Base-by-base conservation (phyloP, 2,113 vertebrate genomes). In the Merops nubicus region DNA sequence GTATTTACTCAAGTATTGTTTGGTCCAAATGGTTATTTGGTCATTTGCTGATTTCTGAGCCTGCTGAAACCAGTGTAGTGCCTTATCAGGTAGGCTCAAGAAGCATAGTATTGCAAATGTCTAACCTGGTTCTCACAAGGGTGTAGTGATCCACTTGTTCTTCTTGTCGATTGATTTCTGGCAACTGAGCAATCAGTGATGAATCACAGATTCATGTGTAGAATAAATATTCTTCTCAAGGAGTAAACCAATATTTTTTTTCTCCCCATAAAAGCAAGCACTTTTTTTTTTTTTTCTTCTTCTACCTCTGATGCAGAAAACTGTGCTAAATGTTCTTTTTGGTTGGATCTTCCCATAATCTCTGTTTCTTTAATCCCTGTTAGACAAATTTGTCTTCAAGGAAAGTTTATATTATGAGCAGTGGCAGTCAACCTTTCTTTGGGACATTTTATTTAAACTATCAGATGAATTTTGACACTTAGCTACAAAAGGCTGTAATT, bases 1-100 rank as follows among this genome's bases (percentile, higher is more conserved):
- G 57, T 89, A 19, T 87, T 72, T 85, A n/a, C 73, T 85, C 22
- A 54, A 26, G 22, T 86, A 28, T 53, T 80, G 15, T 73, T 86
- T 90, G 48, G 25, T 62, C 72, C 38, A 74, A 38, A 23, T 84
- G 25, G 15, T 81, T 65, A 21, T 69, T 90, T 79, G n/a, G 21
- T 85, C 89, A 69, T 74, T 94, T 94, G 72, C 79, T 92, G n/a
- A 45, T 94, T 91, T 84, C 65, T 75, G 88, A 89, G 86, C 28
- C 72, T 92, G 64, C 56, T 91, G 69, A 77, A 85, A 84, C 69
- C 65, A 64, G 31, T 57, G 40, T n/a, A 21, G 13, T 77, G 40
- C 47, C 64, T 84, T 81, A 72, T 84, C 85, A 81, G 80, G 34
- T 26, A 57, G 48, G 8, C 34, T 80, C 15, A 10, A 64, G 57